Base-by-base conservation (phyloP, 2,888 invertebrate species). In the Calephelis perditalis region DNA sequence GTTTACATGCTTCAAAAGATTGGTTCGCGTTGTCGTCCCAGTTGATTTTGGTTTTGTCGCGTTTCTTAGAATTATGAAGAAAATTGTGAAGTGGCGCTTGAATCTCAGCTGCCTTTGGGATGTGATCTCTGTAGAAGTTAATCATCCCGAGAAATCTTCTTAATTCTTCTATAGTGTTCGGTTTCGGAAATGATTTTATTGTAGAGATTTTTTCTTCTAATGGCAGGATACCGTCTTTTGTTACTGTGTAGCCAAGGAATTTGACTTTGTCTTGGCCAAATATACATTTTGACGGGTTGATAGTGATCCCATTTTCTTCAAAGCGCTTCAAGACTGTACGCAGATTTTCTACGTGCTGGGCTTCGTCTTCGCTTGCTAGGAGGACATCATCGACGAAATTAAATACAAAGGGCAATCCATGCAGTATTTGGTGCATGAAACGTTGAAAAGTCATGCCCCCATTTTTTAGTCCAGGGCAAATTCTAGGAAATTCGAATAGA, bases 1-100 rank as follows among this genome's bases (percentile, higher is more conserved):
- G 15, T 36, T 64, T 76, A 60, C 69, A 67, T 52, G 65, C 26
- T 37, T 65, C 57, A 61, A 73, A 72, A 4, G 70, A 71, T 55
- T 58, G 36, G 15, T 60, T 59, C 9, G 67, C 40, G n/a, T 62
- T 60, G 7, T 59, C 37, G 3, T 60, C 65, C 71, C 70, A 70
- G 1, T 52, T 12, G n/a, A 70, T 68, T 15, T 10, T 5, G 1
- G 66, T 65, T 58, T 70, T 68, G 45, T 71, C 72, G 10, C 62
- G 66, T 40, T 65, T 68, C 6, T 67, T 71, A 2, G 65, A 9
- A 12, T 64, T 64, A 11, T 61, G 64, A 10, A 64, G 46, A 56
- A 58, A 64, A 5, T 9, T 57, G 35, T 63, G 62, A n/a, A 66
- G 59, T 7, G 11, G 12, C 7, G 45, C 35, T 15, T 61, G 61